Conservation (phyloP, 1,140 invertebrate genomes). For the Parasteatoda tepidariorum region DNA sequence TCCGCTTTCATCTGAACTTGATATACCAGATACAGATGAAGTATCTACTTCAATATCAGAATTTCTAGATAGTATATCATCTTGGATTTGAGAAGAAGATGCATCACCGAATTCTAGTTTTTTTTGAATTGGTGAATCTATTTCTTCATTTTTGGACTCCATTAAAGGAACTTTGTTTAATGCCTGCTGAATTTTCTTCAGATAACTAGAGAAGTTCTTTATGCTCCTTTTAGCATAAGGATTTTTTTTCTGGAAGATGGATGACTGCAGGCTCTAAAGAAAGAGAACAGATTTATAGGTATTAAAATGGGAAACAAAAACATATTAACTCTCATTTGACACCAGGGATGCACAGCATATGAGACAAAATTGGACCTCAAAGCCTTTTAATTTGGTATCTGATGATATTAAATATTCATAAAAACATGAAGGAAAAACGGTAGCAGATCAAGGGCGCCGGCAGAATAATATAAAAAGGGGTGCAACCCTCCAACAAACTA, state of each 20-base stretch:
- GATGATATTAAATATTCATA: too few species aligned
- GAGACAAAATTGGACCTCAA: too few species aligned
- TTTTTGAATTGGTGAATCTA: not conserved
- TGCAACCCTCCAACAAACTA: too few species aligned
- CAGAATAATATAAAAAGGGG: too few species aligned
- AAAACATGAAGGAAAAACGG: too few species aligned
- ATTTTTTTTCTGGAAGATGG: constrained; percentile 25
- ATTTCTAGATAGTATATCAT: not conserved
- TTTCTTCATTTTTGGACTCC: not conserved
- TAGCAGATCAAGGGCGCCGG: too few species aligned
- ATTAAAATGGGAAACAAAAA: not conserved
- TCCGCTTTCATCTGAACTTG: too few species aligned
- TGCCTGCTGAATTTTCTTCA: constrained; percentile 39
- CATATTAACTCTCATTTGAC: not conserved
- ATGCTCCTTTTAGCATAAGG: constrained; percentile 8
- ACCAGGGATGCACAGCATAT: too few species aligned
- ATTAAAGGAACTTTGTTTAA: not conserved
- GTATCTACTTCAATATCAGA: too few species aligned
- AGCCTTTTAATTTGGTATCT: too few species aligned
- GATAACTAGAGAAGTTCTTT: constrained; percentile 13
- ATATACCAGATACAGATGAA: too few species aligned
- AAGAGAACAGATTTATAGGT: not conserved
- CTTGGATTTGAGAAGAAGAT: not conserved
- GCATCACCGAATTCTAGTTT: not conserved
- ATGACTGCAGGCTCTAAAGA: constrained; percentile 11